Evolutionary conservation across 2,888 invertebrate genomes (phyloP).

Genomic region (Tricholauxania praeusta): DNA sequence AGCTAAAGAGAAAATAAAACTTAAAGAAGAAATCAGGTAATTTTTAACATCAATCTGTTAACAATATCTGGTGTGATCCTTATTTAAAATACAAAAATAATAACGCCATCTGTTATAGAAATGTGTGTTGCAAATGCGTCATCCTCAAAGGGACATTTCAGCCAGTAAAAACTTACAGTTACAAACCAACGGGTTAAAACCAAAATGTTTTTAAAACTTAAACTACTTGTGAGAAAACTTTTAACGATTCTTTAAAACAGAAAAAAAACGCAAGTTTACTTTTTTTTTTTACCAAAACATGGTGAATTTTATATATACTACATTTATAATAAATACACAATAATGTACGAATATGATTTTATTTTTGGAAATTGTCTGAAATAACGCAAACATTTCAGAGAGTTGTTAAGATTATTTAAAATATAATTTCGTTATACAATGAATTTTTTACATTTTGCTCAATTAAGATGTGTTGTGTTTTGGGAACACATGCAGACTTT

Average conservation of each 20-base stretch:
- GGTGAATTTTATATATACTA: conserved; percentile 7
- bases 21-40: conserved; percentile 43
- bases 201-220: not conserved
- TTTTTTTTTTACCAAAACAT: conserved; percentile 16
- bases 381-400: conserved; percentile 29
- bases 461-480: not conserved
- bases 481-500: no score
- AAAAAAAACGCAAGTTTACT: not conserved
- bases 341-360: conserved; percentile 17
- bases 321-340: not conserved
- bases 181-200: conserved; percentile 16
- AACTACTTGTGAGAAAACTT: conserved; percentile 21
- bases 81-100: conserved; percentile 20
- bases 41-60: conserved; percentile 33
- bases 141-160: conserved; percentile 17
- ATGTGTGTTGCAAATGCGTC: conserved; percentile 1
- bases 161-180: conserved; percentile 21
- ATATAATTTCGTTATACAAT: conserved; percentile 2
- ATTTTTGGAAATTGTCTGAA: conserved; percentile 14
- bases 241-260: conserved; percentile 1
- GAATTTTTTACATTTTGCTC: not conserved
- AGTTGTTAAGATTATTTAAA: conserved; percentile 17
- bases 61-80: not conserved
- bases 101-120: conserved; percentile 14
- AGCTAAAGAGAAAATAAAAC: conserved; percentile 43